Conservation (phyloP, 2,113 vertebrate genomes). For the Sander vitreus region DNA sequence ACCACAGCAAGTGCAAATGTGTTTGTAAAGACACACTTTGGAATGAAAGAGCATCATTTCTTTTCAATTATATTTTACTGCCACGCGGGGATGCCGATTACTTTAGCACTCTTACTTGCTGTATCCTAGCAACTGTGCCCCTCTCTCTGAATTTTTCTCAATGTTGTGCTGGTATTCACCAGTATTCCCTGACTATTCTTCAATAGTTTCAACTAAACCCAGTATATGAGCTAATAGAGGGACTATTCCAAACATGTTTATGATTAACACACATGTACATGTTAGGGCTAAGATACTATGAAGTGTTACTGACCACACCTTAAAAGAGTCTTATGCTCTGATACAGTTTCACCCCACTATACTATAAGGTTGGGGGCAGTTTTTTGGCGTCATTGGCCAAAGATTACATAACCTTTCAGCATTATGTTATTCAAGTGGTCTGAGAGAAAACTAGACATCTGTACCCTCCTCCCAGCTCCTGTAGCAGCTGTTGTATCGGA, state of each 20-base stretch:
- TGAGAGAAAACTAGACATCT: no score
- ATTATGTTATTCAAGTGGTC: no score
- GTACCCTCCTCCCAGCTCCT: no score
- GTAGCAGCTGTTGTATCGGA: no score
- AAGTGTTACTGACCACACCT: background rate
- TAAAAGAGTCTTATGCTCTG: no score
- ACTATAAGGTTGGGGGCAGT: no score
- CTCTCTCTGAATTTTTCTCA: constrained; percentile 36
- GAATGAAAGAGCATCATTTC: background rate
- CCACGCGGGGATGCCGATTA: constrained; percentile 47
- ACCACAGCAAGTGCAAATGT: background rate
- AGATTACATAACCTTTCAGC: no score
- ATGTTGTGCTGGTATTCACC: constrained; percentile 29
- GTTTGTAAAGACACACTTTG: background rate
- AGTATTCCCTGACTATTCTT: background rate
- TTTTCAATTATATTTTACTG: constrained; percentile 55
- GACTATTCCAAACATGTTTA: background rate
- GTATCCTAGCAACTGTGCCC: constrained; percentile 77
- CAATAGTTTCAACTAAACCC: constrained; percentile 15
- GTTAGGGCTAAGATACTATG: background rate
- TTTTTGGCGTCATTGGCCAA: no score
- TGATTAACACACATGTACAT: constrained; percentile 2
- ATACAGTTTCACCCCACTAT: background rate
- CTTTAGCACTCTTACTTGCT: constrained; percentile 59
- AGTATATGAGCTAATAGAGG: background rate